Percentiles rank a stretch among this genome's conserved stretches.
phyloP scores from a whole-genome alignment of 2,113 vertebrate genomes.

The Abramis brama region DNA sequence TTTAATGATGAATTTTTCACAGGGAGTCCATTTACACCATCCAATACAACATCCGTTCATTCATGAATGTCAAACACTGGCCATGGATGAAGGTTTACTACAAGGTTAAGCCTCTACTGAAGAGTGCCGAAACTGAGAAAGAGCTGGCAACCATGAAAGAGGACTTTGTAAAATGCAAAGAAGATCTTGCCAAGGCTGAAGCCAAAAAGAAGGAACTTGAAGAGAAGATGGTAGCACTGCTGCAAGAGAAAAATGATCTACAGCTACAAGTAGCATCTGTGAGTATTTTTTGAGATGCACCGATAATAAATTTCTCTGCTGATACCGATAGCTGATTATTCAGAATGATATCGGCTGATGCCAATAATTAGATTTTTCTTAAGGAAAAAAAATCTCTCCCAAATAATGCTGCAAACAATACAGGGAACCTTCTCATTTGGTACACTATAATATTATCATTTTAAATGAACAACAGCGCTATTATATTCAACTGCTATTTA shows the following conservation, averaged over 20 bases:
- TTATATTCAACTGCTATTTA: no score
- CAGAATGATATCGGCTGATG: no score
- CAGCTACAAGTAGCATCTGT: no score
- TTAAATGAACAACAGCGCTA: no score
- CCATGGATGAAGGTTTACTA: slow-evolving; percentile 61
- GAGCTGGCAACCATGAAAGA: slow-evolving; percentile 52
- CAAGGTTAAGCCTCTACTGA: slow-evolving; percentile 60
- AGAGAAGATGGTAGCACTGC: slow-evolving; percentile 52
- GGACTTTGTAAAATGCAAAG: slow-evolving; percentile 52
- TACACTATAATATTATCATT: no score
- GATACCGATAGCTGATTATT: no score
- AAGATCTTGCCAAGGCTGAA: slow-evolving; percentile 37
- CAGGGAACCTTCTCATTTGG: no score
- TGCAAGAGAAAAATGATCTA: slow-evolving; percentile 29
- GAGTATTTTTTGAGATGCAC: no score
- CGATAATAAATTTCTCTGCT: no score
- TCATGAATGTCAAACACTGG: slow-evolving; percentile 60
- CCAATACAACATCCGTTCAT: slow-evolving; percentile 57
- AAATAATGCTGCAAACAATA: no score
- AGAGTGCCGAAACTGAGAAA: slow-evolving; percentile 61
- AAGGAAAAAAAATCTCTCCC: no score
- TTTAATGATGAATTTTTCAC: slow-evolving; percentile 84
- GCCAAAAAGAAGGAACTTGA: slow-evolving; percentile 56
- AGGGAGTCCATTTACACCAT: slow-evolving; percentile 49
- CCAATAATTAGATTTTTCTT: no score